These are phyloP conservation scores for Zosterops lateralis DNA, from an alignment of 2,113 vertebrate species.

Conservation along the genomic window DNA sequence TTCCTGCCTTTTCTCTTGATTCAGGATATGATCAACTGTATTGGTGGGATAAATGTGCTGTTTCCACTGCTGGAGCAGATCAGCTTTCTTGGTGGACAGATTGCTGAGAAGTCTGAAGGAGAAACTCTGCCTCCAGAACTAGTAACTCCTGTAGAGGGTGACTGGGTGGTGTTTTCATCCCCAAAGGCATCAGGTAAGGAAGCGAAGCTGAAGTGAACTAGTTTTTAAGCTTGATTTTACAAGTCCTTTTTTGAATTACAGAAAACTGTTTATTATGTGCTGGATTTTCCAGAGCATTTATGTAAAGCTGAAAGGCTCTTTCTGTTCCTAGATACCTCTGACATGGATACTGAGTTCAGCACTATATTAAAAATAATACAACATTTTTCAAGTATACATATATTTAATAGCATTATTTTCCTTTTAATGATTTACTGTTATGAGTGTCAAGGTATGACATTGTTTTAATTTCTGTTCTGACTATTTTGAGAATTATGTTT, in stretches of 20 bases:
- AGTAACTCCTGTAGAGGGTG: constrained; percentile 83
- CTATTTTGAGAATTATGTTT: neutral
- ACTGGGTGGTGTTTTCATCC: constrained; percentile 87
- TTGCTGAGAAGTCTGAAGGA: constrained; percentile 72
- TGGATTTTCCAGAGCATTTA: neutral
- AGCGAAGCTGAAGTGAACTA: neutral
- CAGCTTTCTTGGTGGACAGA: constrained; percentile 70
- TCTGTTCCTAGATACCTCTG: neutral
- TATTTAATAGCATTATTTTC: neutral
- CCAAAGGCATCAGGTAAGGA: constrained; percentile 89
- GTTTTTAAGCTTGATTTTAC: neutral
- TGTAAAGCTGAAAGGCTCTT: neutral
- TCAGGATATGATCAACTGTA: constrained; percentile 95
- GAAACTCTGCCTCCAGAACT: constrained; percentile 80
- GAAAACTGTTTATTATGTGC: neutral
- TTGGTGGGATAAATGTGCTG: constrained; percentile 88
- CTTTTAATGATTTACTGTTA: neutral
- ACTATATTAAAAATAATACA: neutral
- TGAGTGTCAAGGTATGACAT: neutral
- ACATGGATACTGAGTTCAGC: neutral
- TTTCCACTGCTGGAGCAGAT: constrained; percentile 93
- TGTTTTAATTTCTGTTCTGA: neutral
- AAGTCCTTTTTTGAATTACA: neutral
- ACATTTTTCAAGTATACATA: neutral
- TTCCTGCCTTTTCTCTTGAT: neutral